These are phyloP conservation scores for Pseudococcus viburni DNA, from an alignment of 2,888 invertebrate species.

Conservation along the genomic window DNA sequence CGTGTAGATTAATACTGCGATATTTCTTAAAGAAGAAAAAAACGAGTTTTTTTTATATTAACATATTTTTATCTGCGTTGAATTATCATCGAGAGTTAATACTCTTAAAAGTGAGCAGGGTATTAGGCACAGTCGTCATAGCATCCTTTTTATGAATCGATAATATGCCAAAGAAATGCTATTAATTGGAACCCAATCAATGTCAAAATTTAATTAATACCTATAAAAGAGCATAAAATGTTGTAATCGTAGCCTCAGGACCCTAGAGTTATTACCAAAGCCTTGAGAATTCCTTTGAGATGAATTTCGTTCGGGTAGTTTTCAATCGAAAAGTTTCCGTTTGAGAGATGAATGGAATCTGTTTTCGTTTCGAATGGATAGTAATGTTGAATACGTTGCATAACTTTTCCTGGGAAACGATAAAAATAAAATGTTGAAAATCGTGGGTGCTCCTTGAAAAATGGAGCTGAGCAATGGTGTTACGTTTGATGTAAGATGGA, in stretches of 20 bases:
- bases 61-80: background rate
- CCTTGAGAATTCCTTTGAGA: conserved; percentile 11
- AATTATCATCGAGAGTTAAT: background rate
- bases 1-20: background rate
- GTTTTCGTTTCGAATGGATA: background rate
- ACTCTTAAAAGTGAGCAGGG: background rate
- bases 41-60: conserved; percentile 37
- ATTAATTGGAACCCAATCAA: conserved; percentile 49
- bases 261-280: background rate
- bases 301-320: background rate
- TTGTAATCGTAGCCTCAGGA: conserved; percentile 16
- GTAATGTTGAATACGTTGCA: background rate
- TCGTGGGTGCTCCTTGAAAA: background rate
- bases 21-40: too few relatives aligned
- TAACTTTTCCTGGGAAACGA: background rate
- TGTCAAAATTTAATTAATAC: conserved; percentile 46
- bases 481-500: too few relatives aligned
- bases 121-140: conserved; percentile 6
- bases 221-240: background rate
- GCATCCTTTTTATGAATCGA: conserved; percentile 2
- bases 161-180: conserved; percentile 41
- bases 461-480: too few relatives aligned
- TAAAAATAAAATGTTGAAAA: background rate
- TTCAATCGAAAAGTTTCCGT: background rate
- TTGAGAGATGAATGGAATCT: background rate